Base-by-base conservation (phyloP, 2,888 invertebrate genomes). In the Caenorhabditis sp. region DNA sequence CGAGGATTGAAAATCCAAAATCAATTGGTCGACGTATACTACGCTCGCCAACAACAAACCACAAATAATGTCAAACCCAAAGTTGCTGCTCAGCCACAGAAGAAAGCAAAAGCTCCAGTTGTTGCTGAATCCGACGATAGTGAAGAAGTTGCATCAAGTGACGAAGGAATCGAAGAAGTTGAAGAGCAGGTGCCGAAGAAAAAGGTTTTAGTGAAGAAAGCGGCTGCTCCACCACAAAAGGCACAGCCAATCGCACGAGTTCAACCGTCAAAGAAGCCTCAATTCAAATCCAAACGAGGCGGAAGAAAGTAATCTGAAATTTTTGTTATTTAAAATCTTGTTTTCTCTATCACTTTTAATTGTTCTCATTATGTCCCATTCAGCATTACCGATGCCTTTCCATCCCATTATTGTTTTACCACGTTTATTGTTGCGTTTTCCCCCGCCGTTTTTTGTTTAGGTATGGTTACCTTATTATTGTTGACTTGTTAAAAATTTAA, bases 121-220 rank as follows among this genome's bases (percentile, higher is more conserved):
- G 77, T 68, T 12, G 66, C 75, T 0, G 66, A 69, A 5, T 78
- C 72, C 17, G 70, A 75, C 36, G 79, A 73, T 25, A 76, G 76
- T 20, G 80, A 80, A 31, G 78, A 81, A 23, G 73, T 81, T 21
- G 70, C 66, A 5, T 81, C 81, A 0, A 76, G 76, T 52, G 80
- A 78, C 36, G 81, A 81, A 60, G 81, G 78, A 50, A 80, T 81
- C 31, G 73, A 81, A 56, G 82, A 80, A 58, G 82, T 77, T 14
- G 70, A 25, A 7, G 78, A 81, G 38, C 73, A 81, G 58, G 68
- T 70, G 21, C 68, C 70, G 23, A 76, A 78, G 63, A 59, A 56
- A 27, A 77, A 78, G 50, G 67, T 74, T n/a, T 25, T 72, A 5
- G 62, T 68, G 57, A 78, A 79, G 56, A 77, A 77, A 67, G 49